phyloP scores from a whole-genome alignment of 2,888 invertebrate species.

The Papilio gigon region DNA sequence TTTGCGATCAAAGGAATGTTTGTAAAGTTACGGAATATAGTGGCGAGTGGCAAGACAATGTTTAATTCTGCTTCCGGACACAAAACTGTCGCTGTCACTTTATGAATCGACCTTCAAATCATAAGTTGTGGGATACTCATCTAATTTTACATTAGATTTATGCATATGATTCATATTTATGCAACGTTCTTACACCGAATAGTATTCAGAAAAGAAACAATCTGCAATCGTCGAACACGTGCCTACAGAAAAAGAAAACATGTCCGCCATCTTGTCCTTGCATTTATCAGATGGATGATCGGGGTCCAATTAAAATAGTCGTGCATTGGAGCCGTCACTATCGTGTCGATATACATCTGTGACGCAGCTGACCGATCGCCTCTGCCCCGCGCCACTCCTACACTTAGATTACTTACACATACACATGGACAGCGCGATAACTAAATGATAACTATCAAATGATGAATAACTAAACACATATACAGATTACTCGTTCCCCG shows the following conservation, averaged over 20 bases:
- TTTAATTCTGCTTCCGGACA: not conserved
- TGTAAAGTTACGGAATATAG: constrained; percentile 51
- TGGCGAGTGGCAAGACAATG: constrained; percentile 21
- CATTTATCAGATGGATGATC: constrained; percentile 73
- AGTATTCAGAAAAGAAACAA: not conserved
- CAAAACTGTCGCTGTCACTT: not conserved
- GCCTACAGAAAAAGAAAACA: constrained; percentile 66
- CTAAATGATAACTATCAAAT: constrained; percentile 40
- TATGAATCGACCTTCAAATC: not conserved
- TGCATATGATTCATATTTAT: not conserved
- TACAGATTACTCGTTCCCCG: constrained; percentile 1
- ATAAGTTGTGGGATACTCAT: not conserved
- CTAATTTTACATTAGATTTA: not conserved
- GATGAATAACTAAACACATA: constrained; percentile 11
- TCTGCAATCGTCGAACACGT: constrained; percentile 70
- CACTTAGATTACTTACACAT: constrained; percentile 43
- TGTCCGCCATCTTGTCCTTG: constrained; percentile 71
- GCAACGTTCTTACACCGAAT: not conserved
- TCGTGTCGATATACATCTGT: constrained; percentile 72
- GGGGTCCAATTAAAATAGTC: constrained; percentile 81
- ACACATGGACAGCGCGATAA: constrained; percentile 42
- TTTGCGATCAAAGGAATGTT: constrained; percentile 45
- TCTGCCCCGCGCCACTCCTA: constrained; percentile 49
- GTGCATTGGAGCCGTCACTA: constrained; percentile 80
- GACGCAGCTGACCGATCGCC: constrained; percentile 75